Conservation (phyloP, 35 echinoderm and acorn worm genomes). For the Ptychodera flava region DNA sequence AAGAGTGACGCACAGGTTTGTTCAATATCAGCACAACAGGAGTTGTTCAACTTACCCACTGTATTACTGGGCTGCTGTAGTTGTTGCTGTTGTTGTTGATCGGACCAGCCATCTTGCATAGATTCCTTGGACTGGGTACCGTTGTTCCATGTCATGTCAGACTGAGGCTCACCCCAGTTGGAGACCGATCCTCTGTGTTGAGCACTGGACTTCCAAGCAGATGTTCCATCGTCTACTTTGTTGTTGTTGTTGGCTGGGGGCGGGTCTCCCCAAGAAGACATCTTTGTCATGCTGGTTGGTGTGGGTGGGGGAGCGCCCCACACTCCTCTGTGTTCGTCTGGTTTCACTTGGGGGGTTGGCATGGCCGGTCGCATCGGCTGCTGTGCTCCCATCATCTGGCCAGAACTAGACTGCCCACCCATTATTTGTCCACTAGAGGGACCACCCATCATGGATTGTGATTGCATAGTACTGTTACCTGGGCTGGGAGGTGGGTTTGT, state of each 20-base stretch:
- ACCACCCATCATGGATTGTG: slow-evolving; percentile 19
- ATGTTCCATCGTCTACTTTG: slow-evolving; percentile 19
- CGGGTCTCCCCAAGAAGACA: slow-evolving; percentile 49
- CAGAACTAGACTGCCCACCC: not conserved
- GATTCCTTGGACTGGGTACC: slow-evolving; percentile 92
- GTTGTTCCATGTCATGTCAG: not conserved
- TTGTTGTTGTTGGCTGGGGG: slow-evolving; percentile 13
- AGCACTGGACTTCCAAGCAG: slow-evolving; percentile 24
- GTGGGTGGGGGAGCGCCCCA: not conserved
- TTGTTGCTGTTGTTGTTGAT: slow-evolving; percentile 31
- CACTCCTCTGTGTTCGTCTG: not conserved
- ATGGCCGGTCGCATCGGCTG: slow-evolving; percentile 22
- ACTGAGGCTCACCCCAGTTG: slow-evolving; percentile 39
- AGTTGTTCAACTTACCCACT: not conserved
- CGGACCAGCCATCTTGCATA: slow-evolving; percentile 97
- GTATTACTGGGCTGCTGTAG: not conserved
- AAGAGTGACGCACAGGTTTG: no score
- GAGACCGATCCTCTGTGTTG: slow-evolving; percentile 1
- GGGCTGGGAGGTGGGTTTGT: slow-evolving; percentile 5
- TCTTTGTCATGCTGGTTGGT: slow-evolving; percentile 12
- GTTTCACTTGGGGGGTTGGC: slow-evolving; percentile 9
- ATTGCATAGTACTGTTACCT: slow-evolving; percentile 97
- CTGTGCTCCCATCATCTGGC: slow-evolving; percentile 23
- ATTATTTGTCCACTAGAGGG: slow-evolving; percentile 32
- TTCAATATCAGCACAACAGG: no score